Evolutionary conservation across 2,888 invertebrate genomes (phyloP), one percentile per base, ranked within the genome.

Genomic region (Sthenelais limicola): DNA sequence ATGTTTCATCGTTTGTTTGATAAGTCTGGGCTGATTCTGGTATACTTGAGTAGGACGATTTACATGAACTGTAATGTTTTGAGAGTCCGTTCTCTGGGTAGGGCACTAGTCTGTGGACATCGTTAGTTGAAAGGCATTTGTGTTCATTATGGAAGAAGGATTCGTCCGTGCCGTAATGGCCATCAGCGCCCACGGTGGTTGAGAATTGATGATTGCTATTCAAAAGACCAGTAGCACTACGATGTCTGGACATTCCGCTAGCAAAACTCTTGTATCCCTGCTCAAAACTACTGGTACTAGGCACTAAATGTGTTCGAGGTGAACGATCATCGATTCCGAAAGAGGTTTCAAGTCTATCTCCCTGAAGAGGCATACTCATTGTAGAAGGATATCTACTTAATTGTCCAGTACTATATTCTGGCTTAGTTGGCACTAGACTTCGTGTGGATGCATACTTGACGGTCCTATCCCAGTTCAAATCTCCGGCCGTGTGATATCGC

Each of bases 281-380:
- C 21, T 62, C 38, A 38, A 1, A 21, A 51, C 51, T 28, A 32
- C n/a, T 18, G 12, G 18, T 12, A 9, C 18, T 43, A 9, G 52
- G 28, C 56, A 3, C 47, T n/a, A 30, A 48, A 52, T 0, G 33
- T 33, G 66, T 71, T 7, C 35, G 58, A 18, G 71, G 66, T 28
- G 62, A 62, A 0, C 0, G 28, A 49, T 66, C 66, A 24, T 49
- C 62, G 0, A 71, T 35, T 24, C 71, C 71, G 26, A 71, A 71
- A 5, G 71, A 71, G 21, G 66, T 71, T 38, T 71, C 71, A 4
- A 66, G 30, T 24, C 49, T 58, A 1, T n/a, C 71, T 12, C 21
- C 49, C 24, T 62, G 35, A 12, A 67, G 9, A 48, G 47, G 26
- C 67, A 67, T 28, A 28, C 28, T 48, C 26, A 32, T 12, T 26